Evolutionary conservation across 2,888 invertebrate genomes (phyloP), one percentile per base, ranked within the genome.

Genomic region (Sipha maydis): DNA sequence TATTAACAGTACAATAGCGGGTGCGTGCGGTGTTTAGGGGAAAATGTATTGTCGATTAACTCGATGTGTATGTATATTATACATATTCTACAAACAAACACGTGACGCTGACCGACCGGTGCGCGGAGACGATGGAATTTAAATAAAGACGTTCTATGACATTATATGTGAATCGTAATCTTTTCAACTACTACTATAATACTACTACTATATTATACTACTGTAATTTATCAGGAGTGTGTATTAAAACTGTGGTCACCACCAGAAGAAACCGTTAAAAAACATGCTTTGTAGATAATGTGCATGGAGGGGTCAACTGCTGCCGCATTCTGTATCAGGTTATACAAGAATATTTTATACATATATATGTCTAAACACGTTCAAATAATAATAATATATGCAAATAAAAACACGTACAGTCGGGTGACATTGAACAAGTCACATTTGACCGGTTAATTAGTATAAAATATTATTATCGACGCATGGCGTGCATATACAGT

Each of bases 221-320:
- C n/a, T n/a, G n/a, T n/a, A n/a, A n/a, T n/a, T n/a, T n/a, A n/a
- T 14, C 14, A 14, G 48, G 48, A 14, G 3, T 48, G 14, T 3
- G 48, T 48, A 71, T 54, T 73, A 73, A 34, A 54, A 54, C 34
- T 73, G 17, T 69, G 69, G 41, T 71, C 71, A 31, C 25, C 71
- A 71, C 48, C 1, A 71, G 48, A 83, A 75, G 73, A 75, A 85
- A 85, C 85, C 85, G 85, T 85, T 78, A 85, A 85, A 85, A 83
- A 67, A 41, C 28, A 31, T 7, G 7, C 54, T 73, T 31, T 11
- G 61, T 34, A 34, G 56, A 79, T 56, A 56, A 61, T 31, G 28
- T 17, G 67, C 67, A 11, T 31, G 69, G 48, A 48, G 69, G 41
- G 41, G 34, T 67, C 71, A 41, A 71, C 71, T 83, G 82, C 41